Percentiles rank a stretch among this genome's conserved stretches.
Conservation (phyloP, 2,888 invertebrate species). For the Machimus rusticus region DNA sequence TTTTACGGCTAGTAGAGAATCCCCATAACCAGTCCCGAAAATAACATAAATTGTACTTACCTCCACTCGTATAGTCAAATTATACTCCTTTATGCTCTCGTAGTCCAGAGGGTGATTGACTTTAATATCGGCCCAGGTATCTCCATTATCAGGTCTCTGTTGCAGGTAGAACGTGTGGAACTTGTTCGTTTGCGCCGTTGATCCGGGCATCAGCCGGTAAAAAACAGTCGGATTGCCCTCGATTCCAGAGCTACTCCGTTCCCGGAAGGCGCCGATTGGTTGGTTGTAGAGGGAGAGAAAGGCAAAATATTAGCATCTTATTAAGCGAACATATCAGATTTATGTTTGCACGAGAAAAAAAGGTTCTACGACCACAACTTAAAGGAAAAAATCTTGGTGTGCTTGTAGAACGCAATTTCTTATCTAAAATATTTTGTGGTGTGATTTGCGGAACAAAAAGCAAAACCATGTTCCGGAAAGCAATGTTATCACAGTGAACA, state of each 20-base stretch:
- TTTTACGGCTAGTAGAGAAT: neutral
- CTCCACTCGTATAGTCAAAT: conserved; percentile 94
- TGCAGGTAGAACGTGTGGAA: conserved; percentile 94
- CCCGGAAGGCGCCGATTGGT: conserved; percentile 50
- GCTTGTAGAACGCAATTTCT: conserved; percentile 30
- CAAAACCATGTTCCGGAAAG: conserved; percentile 35
- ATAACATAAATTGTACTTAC: conserved; percentile 65
- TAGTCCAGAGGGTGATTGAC: conserved; percentile 95
- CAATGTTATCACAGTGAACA: conserved; percentile 4
- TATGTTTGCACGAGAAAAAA: neutral
- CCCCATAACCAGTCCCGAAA: neutral
- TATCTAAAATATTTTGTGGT: conserved; percentile 5
- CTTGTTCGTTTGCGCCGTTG: conserved; percentile 95
- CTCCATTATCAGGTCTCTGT: conserved; percentile 90
- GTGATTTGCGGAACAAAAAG: conserved; percentile 37
- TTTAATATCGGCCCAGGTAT: conserved; percentile 95
- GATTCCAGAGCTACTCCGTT: conserved; percentile 84
- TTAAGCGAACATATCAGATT: neutral
- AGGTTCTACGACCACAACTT: conserved; percentile 29
- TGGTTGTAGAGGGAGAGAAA: neutral
- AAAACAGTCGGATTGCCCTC: conserved; percentile 96
- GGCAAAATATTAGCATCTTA: neutral
- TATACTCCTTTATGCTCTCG: conserved; percentile 94
- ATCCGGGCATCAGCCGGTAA: conserved; percentile 94
- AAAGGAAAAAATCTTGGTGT: conserved; percentile 20